Percentiles rank a stretch among this genome's conserved stretches.
phyloP scores from a whole-genome alignment of 2,888 invertebrate species.

The Leptinotarsa haldemani region DNA sequence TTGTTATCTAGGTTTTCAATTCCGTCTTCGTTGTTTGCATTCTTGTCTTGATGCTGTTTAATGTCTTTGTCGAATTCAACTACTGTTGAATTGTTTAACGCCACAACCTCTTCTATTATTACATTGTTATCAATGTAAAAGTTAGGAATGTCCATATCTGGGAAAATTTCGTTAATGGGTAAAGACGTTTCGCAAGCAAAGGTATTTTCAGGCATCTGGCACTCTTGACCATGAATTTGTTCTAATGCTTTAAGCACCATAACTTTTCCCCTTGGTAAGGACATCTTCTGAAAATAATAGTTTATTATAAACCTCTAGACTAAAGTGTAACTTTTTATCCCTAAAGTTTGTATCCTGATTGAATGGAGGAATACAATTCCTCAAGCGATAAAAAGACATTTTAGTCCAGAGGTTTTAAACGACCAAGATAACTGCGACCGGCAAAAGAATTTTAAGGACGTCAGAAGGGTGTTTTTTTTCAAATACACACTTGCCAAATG shows the following conservation, averaged over 20 bases:
- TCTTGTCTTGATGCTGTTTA: background rate
- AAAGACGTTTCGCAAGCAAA: background rate
- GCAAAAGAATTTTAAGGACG: background rate
- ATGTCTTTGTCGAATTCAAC: background rate
- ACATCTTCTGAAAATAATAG: background rate
- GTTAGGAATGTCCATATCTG: background rate
- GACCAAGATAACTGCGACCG: background rate
- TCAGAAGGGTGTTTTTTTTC: background rate
- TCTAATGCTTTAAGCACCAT: slow-evolving; percentile 17
- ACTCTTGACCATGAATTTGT: slow-evolving; percentile 20
- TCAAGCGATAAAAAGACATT: slow-evolving; percentile 8
- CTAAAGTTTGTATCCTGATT: slow-evolving; percentile 16
- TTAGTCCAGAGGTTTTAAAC: background rate
- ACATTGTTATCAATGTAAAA: background rate
- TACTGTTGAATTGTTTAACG: background rate
- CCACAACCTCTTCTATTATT: background rate
- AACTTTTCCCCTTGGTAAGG: background rate
- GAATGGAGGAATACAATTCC: slow-evolving; percentile 20
- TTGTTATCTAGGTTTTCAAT: background rate
- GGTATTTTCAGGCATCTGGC: slow-evolving; percentile 20
- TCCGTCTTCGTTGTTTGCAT: background rate
- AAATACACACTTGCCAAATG: slow-evolving; percentile 1
- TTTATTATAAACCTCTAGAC: slow-evolving; percentile 19
- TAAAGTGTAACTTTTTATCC: slow-evolving; percentile 16
- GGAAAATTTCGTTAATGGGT: background rate